Evolutionary conservation across 2,113 vertebrate species (phyloP), one percentile per base, ranked within the genome.

Genomic region (Polyodon spathula): DNA sequence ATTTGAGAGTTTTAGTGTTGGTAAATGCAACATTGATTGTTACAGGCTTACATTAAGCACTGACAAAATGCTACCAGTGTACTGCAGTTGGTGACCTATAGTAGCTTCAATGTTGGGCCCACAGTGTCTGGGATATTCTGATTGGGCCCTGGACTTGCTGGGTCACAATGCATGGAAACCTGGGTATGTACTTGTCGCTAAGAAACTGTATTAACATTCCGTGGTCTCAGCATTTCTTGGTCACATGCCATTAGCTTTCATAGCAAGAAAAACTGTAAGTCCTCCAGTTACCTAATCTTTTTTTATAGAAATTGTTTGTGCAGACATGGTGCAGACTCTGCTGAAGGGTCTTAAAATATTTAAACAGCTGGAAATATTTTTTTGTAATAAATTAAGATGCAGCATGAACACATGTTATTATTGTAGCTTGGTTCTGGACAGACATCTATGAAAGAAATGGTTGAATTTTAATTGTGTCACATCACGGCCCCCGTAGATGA

Each of bases 191-290:
- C 37, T 15, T 43, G 48, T 51, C 42, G 53, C 58, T 56, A 14
- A 60, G 53, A 12, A 52, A 6, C 52, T 44, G 62, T 41, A 64
- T 61, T 64, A 64, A 57, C 59, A 64, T 64, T 68, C 58, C 58
- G 52, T 43, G 15, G 17, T 65, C 37, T 58, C 12, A 38, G 38
- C 39, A 52, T 54, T 57, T 17, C 37, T 54, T 58, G 50, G 61
- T 56, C 48, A 63, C 61, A 51, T 40, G 66, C 56, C 48, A 54
- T 63, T 10, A 40, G 16, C 59, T 37, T 60, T 55, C 5, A 14
- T 39, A 38, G 17, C 12, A 8, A 39, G 17, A n/a, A 10, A 38
- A 16, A 51, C 40, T 6, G 12, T 6, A 50, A 2, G 48, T 6
- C 14, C 15, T 50, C 48, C 12, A 12, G 4, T 50, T n/a, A 50